Percentiles rank a stretch among this genome's conserved stretches.
These are phyloP conservation scores for Rhinichthys osculus DNA, from an alignment of 2,797 vertebrate genomes.

Conservation along the genomic window DNA sequence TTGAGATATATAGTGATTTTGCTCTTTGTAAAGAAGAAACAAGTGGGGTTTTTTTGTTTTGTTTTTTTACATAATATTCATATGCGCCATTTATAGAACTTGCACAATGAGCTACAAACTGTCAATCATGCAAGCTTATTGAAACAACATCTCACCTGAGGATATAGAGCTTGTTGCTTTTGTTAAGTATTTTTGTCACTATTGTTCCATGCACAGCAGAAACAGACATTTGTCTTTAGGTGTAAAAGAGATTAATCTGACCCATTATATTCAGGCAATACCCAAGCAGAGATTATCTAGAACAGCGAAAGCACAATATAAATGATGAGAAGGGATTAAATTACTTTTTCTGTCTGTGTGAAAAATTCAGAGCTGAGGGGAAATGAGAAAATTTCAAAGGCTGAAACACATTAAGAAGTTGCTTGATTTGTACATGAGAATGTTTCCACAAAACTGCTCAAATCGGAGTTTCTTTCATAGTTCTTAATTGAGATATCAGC, in stretches of 20 bases:
- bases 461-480: background rate
- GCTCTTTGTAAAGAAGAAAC: background rate
- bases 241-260: conserved; percentile 36
- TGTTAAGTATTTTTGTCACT: background rate
- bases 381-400: conserved; percentile 41
- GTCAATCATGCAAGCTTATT: conserved; percentile 26
- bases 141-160: conserved; percentile 8
- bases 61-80: background rate
- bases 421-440: conserved; percentile 6
- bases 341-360: conserved; percentile 34
- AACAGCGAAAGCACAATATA: conserved; percentile 37
- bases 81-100: background rate
- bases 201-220: conserved; percentile 13
- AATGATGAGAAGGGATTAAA: conserved; percentile 37
- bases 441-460: conserved; percentile 15
- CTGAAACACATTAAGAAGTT: conserved; percentile 29
- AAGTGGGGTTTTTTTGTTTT: background rate
- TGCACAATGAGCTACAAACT: conserved; percentile 9
- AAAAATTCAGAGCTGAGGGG: conserved; percentile 19
- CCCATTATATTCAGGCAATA: conserved; percentile 36
- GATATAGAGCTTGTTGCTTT: conserved; percentile 12
- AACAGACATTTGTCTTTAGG: conserved; percentile 22
- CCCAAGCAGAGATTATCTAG: conserved; percentile 19
- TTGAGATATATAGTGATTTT: background rate
- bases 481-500: conserved; percentile 8